Percentiles rank a stretch among this genome's conserved stretches.
Conservation (phyloP, 2,888 invertebrate genomes). For the Villa cingulata region DNA sequence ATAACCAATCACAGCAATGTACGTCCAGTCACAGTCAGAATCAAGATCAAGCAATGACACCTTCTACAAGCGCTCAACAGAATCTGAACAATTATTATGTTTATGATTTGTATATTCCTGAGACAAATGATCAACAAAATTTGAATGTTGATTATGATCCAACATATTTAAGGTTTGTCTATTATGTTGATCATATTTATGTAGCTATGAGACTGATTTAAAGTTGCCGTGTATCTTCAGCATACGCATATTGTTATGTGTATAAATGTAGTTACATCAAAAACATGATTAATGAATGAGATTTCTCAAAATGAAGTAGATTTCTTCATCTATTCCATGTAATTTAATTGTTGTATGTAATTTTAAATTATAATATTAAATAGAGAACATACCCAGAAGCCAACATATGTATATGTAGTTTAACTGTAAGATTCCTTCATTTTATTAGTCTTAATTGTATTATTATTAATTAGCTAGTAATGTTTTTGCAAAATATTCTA, state of each 20-base stretch:
- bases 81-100: slow-evolving; percentile 38
- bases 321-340: too few species aligned
- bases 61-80: background rate
- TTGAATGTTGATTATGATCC: slow-evolving; percentile 32
- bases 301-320: too few species aligned
- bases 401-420: background rate
- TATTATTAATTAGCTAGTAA: too few species aligned
- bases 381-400: too few species aligned
- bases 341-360: too few species aligned
- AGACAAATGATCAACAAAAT: slow-evolving; percentile 36
- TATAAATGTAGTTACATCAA: too few species aligned
- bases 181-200: slow-evolving; percentile 28
- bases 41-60: background rate
- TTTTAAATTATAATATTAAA: too few species aligned
- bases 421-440: background rate
- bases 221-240: background rate
- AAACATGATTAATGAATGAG: too few species aligned
- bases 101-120: slow-evolving; percentile 49
- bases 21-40: background rate
- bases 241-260: too few species aligned
- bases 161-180: slow-evolving; percentile 31
- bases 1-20: background rate
- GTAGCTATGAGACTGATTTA: slow-evolving; percentile 11
- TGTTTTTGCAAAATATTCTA: too few species aligned
- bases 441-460: too few species aligned